A percentile compares a stretch with the other conserved stretches of the same genome.
These are phyloP conservation scores for Platycheirus albimanus DNA, from an alignment of 2,888 invertebrate species.

Conservation along the genomic window DNA sequence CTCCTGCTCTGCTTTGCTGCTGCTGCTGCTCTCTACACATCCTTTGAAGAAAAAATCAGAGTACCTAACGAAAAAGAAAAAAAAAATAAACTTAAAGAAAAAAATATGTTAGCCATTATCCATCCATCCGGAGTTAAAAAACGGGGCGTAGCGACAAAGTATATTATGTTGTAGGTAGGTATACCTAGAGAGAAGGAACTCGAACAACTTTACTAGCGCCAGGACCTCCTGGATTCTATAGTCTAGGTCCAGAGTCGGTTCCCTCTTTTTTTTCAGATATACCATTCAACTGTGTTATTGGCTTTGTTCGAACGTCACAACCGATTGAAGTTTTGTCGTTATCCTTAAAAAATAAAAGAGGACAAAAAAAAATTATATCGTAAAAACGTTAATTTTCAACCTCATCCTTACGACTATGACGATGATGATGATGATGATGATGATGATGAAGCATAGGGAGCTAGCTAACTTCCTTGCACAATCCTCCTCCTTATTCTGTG, in stretches of 20 bases:
- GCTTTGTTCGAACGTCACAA: conserved; percentile 73
- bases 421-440: too few species aligned
- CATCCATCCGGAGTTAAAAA: conserved; percentile 67
- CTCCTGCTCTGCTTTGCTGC: conserved; percentile 9
- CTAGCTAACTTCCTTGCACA: conserved; percentile 52
- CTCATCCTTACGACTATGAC: conserved; percentile 63
- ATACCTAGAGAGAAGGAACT: conserved; percentile 52
- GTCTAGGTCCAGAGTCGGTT: not conserved
- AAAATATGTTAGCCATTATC: conserved; percentile 73
- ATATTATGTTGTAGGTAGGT: too few species aligned
- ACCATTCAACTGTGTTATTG: conserved; percentile 72
- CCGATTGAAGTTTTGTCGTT: conserved; percentile 70
- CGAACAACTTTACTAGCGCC: conserved; percentile 24
- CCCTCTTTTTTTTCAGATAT: conserved; percentile 24
- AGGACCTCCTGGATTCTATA: conserved; percentile 38
- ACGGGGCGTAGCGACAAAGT: conserved; percentile 45
- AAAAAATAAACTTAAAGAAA: conserved; percentile 42
- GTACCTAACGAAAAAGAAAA: too few species aligned
- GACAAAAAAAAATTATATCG: conserved; percentile 55
- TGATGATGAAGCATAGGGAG: too few species aligned
- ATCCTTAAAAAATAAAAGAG: conserved; percentile 14
- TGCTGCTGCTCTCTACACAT: conserved; percentile 47
- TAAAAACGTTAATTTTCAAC: conserved; percentile 72
- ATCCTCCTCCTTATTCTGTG: conserved; percentile 51
- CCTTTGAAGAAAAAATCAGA: conserved; percentile 58